These are phyloP conservation scores for Alloscopus bannaensis DNA, from an alignment of 2,888 invertebrate genomes.

Conservation along the genomic window DNA sequence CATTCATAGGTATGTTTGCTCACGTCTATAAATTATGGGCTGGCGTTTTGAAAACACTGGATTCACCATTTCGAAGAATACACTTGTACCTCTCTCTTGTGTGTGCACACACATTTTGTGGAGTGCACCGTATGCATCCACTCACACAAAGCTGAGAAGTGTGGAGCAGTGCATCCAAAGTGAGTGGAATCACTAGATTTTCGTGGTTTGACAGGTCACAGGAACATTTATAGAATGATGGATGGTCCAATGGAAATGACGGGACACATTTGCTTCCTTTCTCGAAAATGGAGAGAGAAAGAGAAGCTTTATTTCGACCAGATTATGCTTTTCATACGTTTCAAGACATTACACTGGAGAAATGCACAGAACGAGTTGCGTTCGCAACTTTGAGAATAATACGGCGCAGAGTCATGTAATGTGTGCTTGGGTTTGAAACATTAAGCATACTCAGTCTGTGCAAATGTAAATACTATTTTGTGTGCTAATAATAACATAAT, in stretches of 20 bases:
- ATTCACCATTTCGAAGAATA: background rate
- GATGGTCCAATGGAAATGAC: constrained; percentile 60
- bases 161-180: background rate
- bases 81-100: too few relatives aligned
- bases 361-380: too few relatives aligned
- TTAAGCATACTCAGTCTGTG: too few relatives aligned
- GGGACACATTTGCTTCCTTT: constrained; percentile 58
- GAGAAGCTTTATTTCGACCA: too few relatives aligned
- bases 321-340: too few relatives aligned
- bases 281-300: constrained; percentile 2
- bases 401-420: too few relatives aligned
- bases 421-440: too few relatives aligned
- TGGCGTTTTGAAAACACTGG: background rate
- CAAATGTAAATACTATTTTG: background rate
- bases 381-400: too few relatives aligned
- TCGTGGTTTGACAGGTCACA: constrained; percentile 54
- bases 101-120: too few relatives aligned
- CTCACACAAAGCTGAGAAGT: too few relatives aligned
- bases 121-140: too few relatives aligned
- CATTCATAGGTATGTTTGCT: background rate
- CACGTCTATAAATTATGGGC: constrained; percentile 4
- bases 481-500: constrained; percentile 6
- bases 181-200: constrained; percentile 17
- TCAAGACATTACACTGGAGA: too few relatives aligned
- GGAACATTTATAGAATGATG: constrained; percentile 61